Base-by-base conservation (phyloP, 2,888 invertebrate species). In the Sinhomidia bicolor region DNA sequence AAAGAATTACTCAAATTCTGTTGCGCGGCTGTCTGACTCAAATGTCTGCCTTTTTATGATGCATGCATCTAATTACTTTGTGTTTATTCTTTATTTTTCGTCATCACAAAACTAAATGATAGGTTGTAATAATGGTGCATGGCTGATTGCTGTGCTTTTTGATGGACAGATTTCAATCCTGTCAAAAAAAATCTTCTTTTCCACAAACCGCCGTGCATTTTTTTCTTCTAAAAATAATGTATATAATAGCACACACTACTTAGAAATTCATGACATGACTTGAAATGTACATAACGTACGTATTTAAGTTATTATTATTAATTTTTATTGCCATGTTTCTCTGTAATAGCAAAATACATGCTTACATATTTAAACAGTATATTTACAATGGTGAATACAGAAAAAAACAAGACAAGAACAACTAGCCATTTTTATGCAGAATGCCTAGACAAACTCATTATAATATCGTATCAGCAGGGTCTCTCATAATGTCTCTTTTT, bases 401-500 rank as follows among this genome's bases (percentile, higher is more conserved):
- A n/a, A n/a, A n/a, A n/a, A n/a, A n/a, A n/a, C n/a, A n/a, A n/a
- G 65, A 36, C 32, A 65, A 65, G 14, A 17, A 65, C 32, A 65
- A 65, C 29, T 10, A 32, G 65, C n/a, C 65, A 17, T 71, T 41
- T 41, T 71, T 9, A n/a, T n/a, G 68, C 10, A 62, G 41, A 3
- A 60, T 71, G 36, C 20, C 9, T 41, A 17, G 57, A 41, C n/a
- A 65, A 44, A 68, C 65, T 65, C 41, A 83, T 47, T 74, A 57
- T 57, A 41, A 57, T 54, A 74, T 32, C 23, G 9, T 41, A 74
- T 62, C 78, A 85, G 76, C 62, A 51, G 36, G 68, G 26, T 20
- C 29, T 36, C 84, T 76, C 76, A 10, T 74, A 62, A 60, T 44
- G 60, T 85, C 51, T n/a, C 62, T 65, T 26, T 71, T 76, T 47